Evolutionary conservation across 2,797 vertebrate species (phyloP).

Genomic region (Acanthurus leucopareius): DNA sequence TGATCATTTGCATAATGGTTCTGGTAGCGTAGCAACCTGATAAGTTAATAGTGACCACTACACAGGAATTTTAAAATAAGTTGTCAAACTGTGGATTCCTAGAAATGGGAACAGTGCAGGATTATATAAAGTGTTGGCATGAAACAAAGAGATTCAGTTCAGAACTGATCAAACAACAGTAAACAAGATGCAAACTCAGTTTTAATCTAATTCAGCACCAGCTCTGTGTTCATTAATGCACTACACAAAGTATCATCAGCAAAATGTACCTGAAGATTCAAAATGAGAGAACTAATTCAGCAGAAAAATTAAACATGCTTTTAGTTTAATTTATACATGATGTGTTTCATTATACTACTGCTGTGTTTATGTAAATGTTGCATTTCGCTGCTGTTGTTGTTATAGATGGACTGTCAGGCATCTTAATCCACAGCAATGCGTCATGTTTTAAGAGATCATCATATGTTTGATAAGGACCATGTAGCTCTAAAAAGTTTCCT

Average conservation of each 20-base stretch:
- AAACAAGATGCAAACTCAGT: background rate
- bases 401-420: too few species aligned
- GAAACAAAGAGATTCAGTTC: background rate
- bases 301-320: background rate
- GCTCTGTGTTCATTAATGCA: background rate
- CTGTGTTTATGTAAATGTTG: background rate
- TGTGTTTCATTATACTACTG: background rate
- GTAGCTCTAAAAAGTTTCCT: background rate
- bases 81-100: background rate
- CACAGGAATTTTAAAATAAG: background rate
- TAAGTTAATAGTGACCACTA: slow-evolving; percentile 30
- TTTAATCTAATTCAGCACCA: background rate
- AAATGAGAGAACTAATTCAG: background rate
- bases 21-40: slow-evolving; percentile 2
- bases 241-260: background rate
- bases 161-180: background rate
- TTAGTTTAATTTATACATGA: background rate
- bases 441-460: background rate
- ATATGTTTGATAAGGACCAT: background rate
- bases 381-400: background rate
- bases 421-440: background rate
- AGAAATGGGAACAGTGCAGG: background rate
- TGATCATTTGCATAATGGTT: slow-evolving; percentile 44
- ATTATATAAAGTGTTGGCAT: background rate
- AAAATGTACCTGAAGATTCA: background rate